Conservation (phyloP, 2,113 vertebrate species). For the Merops nubicus region DNA sequence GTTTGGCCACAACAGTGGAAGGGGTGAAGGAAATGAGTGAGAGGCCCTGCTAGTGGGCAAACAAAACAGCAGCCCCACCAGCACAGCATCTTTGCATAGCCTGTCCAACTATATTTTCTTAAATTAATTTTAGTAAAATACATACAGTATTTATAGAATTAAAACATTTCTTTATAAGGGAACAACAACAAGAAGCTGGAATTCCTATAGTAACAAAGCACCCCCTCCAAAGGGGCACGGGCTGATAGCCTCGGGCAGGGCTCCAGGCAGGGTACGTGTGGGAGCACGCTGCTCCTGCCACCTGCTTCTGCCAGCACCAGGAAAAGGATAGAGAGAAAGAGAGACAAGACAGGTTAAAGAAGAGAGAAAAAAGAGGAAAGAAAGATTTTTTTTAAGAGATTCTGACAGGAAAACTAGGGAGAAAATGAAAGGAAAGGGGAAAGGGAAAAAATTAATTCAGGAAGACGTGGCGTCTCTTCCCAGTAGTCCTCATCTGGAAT, state of each 20-base stretch:
- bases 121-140: conserved; percentile 31
- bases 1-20: conserved; percentile 39
- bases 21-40: conserved; percentile 41
- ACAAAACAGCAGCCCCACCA: neutral
- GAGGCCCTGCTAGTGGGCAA: conserved; percentile 13
- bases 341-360: neutral
- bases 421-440: neutral
- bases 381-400: neutral
- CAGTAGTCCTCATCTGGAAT: neutral
- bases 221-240: neutral
- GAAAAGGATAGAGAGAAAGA: neutral
- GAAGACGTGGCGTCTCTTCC: neutral
- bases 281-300: neutral
- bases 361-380: neutral
- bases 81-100: neutral
- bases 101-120: neutral
- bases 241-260: neutral
- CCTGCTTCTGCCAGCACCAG: neutral
- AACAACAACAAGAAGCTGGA: conserved; percentile 32
- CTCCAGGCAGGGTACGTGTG: neutral
- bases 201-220: neutral
- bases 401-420: neutral
- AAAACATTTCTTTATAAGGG: conserved; percentile 42
- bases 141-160: conserved; percentile 50
- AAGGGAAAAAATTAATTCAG: neutral